These are phyloP conservation scores for Thaleichthys pacificus DNA, from an alignment of 2,797 vertebrate species.

Conservation along the genomic window DNA sequence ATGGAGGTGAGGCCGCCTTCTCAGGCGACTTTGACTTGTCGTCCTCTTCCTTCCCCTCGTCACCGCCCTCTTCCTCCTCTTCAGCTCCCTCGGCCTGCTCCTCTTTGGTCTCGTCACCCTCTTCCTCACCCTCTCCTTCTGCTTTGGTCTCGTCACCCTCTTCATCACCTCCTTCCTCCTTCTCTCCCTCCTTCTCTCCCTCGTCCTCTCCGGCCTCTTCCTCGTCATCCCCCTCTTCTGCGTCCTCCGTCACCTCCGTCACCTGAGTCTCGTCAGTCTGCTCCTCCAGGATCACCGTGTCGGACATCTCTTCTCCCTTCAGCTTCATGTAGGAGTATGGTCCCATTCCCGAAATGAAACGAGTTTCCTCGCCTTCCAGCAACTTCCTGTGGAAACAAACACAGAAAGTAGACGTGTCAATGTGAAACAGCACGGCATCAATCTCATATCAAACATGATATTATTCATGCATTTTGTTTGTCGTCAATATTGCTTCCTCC, in stretches of 20 bases:
- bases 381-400: conserved; percentile 79
- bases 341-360: conserved; percentile 78
- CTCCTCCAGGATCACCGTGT: conserved; percentile 89
- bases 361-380: conserved; percentile 90
- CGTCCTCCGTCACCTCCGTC: conserved; percentile 83
- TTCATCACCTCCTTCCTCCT: conserved; percentile 32
- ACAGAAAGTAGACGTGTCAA: background rate
- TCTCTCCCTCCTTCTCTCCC: conserved; percentile 33
- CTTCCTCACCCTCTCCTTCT: conserved; percentile 14
- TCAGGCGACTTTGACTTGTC: conserved; percentile 60
- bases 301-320: conserved; percentile 87
- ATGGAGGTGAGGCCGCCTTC: conserved; percentile 49
- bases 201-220: conserved; percentile 59
- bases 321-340: conserved; percentile 79
- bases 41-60: conserved; percentile 15
- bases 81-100: conserved; percentile 37
- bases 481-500: background rate
- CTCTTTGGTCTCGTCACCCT: conserved; percentile 17
- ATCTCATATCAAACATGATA: background rate
- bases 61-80: conserved; percentile 26
- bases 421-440: too few relatives aligned
- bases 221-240: conserved; percentile 82
- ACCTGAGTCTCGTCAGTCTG: conserved; percentile 92
- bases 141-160: conserved; percentile 39
- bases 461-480: background rate